Evolutionary conservation across 1,140 invertebrate genomes (phyloP).

Genomic region (Zaprionus lachaisei): DNA sequence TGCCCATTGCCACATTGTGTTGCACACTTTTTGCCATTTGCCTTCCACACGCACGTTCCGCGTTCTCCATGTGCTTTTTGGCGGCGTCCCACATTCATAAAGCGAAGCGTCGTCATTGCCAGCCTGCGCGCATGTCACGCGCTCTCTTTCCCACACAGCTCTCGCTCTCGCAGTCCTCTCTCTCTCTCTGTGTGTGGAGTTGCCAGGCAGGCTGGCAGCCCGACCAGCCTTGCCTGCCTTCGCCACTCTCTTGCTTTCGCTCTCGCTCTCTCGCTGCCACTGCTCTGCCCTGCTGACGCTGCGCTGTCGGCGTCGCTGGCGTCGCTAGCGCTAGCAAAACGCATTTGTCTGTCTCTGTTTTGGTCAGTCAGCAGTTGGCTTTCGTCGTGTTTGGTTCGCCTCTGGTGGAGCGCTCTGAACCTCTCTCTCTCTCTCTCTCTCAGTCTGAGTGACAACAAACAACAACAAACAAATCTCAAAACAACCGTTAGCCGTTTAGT

Average conservation of each 20-base stretch:
- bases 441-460: slow-evolving; percentile 21
- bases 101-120: not conserved
- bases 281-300: slow-evolving; percentile 20
- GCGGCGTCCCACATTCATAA: slow-evolving; percentile 77
- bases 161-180: slow-evolving; percentile 23
- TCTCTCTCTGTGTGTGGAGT: not conserved
- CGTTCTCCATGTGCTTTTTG: slow-evolving; percentile 65
- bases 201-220: not conserved
- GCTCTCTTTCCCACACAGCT: slow-evolving; percentile 29
- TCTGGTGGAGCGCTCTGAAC: slow-evolving; percentile 58
- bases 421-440: not conserved
- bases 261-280: slow-evolving; percentile 1
- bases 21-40: slow-evolving; percentile 80
- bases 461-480: slow-evolving; percentile 33
- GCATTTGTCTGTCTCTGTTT: slow-evolving; percentile 83
- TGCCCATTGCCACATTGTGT: slow-evolving; percentile 62
- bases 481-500: slow-evolving; percentile 48
- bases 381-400: slow-evolving; percentile 81
- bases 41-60: slow-evolving; percentile 80
- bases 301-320: slow-evolving; percentile 58
- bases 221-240: not conserved
- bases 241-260: slow-evolving; percentile 21
- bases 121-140: slow-evolving; percentile 61
- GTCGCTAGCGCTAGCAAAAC: slow-evolving; percentile 66
- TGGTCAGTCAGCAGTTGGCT: slow-evolving; percentile 84